phyloP scores from a whole-genome alignment of 2,113 vertebrate genomes.

The Galeopterus variegatus region DNA sequence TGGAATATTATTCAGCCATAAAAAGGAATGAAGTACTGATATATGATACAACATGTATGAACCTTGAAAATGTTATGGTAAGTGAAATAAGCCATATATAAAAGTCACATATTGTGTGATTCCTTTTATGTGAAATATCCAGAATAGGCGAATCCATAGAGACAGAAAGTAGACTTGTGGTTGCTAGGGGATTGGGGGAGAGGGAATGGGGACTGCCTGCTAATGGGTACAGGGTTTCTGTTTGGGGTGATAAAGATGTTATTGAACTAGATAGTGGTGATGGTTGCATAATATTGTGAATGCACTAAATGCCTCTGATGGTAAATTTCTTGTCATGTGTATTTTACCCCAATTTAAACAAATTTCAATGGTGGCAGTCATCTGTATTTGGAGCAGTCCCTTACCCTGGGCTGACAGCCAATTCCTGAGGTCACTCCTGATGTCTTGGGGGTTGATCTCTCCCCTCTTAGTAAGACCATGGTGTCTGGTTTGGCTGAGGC shows the following conservation, averaged over 20 bases:
- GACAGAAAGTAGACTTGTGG: not conserved
- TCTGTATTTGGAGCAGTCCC: not conserved
- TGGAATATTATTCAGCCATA: not conserved
- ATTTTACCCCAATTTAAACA: not conserved
- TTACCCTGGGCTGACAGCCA: not conserved
- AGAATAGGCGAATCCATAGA: fast-evolving
- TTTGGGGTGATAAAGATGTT: not conserved
- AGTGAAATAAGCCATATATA: not conserved
- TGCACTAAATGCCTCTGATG: not conserved
- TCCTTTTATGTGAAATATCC: not conserved
- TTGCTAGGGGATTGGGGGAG: not conserved
- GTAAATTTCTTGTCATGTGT: not conserved
- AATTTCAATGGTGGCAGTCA: not conserved
- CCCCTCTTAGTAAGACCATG: not conserved
- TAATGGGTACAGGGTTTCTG: not conserved
- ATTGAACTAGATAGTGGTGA: not conserved
- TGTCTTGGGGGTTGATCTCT: not conserved
- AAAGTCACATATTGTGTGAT: fast-evolving
- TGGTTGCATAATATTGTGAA: fast-evolving
- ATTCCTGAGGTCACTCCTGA: not conserved
- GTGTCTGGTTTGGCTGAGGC: fast-evolving
- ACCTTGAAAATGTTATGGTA: not conserved
- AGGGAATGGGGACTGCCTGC: too few relatives aligned
- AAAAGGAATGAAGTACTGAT: not conserved
- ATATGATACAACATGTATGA: fast-evolving